Base-by-base conservation (phyloP, 2,797 vertebrate species). In the Ispidina lecontei region DNA sequence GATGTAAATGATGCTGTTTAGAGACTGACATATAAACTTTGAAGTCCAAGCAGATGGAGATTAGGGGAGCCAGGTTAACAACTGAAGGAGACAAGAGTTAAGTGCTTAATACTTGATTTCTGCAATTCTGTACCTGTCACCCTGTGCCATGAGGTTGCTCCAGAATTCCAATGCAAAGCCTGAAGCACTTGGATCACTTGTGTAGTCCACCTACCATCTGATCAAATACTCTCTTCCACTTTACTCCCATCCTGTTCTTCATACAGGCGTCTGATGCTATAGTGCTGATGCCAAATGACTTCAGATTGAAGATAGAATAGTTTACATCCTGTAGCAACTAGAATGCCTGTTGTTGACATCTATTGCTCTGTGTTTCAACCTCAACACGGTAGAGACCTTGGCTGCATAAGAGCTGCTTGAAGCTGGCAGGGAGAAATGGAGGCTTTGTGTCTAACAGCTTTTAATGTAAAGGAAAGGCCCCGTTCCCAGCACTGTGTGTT, bases 401-500 rank as follows among this genome's bases (percentile, higher is more conserved):
- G 78, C 88, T 90, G 73, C 73, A 23, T 74, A 26, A 14, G 37
- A 84, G 75, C 82, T 43, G 59, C 3, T 91, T 70, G 60, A 85
- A 87, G 89, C 91, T 92, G 89, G 86, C 93, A 93, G 88, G 78
- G 65, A 88, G 73, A 58, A 91, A 76, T 73, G 77, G 72, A 80
- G 54, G 62, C 64, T 95, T 87, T 91, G 79, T 69, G 88, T 85
- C 76, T 54, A 90, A 89, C 89, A 96, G 96, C 90, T 87, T 93
- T 84, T 71, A 89, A 55, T 75, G 82, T 91, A 87, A 95, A 96
- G 91, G 95, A 94, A 95, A 54, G 16, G 89, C 83, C 90, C 78
- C 68, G 76, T 91, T 96, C 96, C 96, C 96, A 97, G 97, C 95
- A 64, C 91, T 78, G 84, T 79, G 94, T 95, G 96, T 97, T 97